phyloP scores from a whole-genome alignment of 2,113 vertebrate species.

The Chamaetylas fuelleborni region DNA sequence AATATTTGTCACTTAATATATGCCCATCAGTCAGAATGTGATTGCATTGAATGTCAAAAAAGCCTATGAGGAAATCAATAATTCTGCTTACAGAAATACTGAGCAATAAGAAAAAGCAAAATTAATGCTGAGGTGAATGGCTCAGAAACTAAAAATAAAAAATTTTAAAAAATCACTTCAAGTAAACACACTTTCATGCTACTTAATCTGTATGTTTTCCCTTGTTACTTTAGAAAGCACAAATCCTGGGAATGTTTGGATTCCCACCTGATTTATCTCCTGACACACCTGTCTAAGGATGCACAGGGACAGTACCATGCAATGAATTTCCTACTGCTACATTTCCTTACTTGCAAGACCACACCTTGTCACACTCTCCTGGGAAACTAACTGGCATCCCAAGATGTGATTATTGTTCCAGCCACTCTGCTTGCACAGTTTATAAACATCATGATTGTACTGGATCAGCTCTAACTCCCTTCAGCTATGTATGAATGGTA shows the following conservation, averaged over 20 bases:
- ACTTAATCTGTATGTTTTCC: not conserved
- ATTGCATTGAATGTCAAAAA: not conserved
- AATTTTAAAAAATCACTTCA: not conserved
- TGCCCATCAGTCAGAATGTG: not conserved
- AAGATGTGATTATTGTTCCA: not conserved
- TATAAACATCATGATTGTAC: not conserved
- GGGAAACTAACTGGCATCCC: not conserved
- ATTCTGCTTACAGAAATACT: not conserved
- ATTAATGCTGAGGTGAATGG: not conserved
- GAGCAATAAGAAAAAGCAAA: not conserved
- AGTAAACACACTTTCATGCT: not conserved
- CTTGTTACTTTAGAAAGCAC: not conserved
- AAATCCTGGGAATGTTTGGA: not conserved
- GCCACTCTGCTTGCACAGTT: accelerated
- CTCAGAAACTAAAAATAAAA: not conserved
- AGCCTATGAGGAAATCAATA: not conserved
- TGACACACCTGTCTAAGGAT: accelerated
- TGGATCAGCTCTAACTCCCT: not conserved
- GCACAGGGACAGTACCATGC: accelerated
- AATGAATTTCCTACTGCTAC: not conserved
- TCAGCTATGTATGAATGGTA: accelerated
- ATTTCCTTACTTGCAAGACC: not conserved
- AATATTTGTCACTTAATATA: not conserved
- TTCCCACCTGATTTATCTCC: not conserved
- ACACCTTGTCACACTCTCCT: not conserved